These are phyloP conservation scores for Pristis pectinata DNA, from an alignment of 2,797 vertebrate genomes.

Conservation along the genomic window DNA sequence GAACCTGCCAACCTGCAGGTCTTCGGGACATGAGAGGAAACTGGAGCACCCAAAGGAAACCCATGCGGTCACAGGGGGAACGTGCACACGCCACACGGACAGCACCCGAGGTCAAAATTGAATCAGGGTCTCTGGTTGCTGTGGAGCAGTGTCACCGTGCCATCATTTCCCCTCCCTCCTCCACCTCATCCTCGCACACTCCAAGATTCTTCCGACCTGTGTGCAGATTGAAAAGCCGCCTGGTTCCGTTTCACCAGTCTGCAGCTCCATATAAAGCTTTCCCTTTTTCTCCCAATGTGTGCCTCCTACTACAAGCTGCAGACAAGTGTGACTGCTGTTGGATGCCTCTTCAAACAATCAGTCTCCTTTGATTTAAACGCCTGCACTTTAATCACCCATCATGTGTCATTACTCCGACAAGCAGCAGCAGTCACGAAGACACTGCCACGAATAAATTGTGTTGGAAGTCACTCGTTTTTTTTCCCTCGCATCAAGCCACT, in stretches of 20 bases:
- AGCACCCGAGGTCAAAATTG: no score
- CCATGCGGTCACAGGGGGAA: no score
- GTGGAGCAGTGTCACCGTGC: no score
- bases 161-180: no score
- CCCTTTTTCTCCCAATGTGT: slow-evolving; percentile 45
- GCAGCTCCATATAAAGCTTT: background rate
- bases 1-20: no score
- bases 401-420: slow-evolving; percentile 52
- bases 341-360: slow-evolving; percentile 45
- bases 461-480: slow-evolving; percentile 49
- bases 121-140: no score
- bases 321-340: slow-evolving; percentile 43
- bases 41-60: no score
- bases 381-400: slow-evolving; percentile 52
- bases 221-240: background rate
- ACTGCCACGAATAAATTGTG: slow-evolving; percentile 45
- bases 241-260: background rate
- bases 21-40: no score
- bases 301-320: slow-evolving; percentile 41
- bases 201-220: background rate
- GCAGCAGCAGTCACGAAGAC: slow-evolving; percentile 48
- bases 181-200: no score
- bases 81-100: no score
- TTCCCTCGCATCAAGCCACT: slow-evolving; percentile 47
- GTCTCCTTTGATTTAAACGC: slow-evolving; percentile 52